These are phyloP conservation scores for Mylabris phalerata DNA, from an alignment of 1,140 invertebrate genomes.

Conservation along the genomic window DNA sequence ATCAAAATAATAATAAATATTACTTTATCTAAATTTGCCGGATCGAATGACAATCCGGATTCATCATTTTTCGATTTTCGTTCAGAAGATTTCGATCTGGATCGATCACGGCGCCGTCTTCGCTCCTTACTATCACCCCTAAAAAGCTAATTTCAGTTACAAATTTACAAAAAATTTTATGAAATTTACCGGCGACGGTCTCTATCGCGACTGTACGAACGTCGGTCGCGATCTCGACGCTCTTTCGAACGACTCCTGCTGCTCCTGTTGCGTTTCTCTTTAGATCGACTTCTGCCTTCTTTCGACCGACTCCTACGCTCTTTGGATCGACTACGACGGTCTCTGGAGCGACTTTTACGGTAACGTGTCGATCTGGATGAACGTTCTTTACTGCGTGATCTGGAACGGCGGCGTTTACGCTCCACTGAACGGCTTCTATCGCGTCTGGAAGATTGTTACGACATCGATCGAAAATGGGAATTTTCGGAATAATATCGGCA, in stretches of 20 bases:
- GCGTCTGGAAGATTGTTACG: slow-evolving; percentile 39
- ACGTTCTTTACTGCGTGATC: slow-evolving; percentile 53
- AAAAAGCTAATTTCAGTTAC: slow-evolving; percentile 25
- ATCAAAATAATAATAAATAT: slow-evolving; percentile 38
- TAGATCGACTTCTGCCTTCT: slow-evolving; percentile 42
- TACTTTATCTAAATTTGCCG: slow-evolving; percentile 63
- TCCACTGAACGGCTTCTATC: slow-evolving; percentile 51
- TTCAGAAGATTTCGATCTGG: slow-evolving; percentile 43
- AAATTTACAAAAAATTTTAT: neutral
- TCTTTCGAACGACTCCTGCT: slow-evolving; percentile 41
- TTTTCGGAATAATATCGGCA: slow-evolving; percentile 1
- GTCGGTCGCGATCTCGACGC: slow-evolving; percentile 35
- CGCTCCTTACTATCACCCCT: slow-evolving; percentile 47
- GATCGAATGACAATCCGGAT: slow-evolving; percentile 52
- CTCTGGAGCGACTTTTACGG: slow-evolving; percentile 40
- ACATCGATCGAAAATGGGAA: slow-evolving; percentile 19
- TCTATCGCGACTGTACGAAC: slow-evolving; percentile 39
- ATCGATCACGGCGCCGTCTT: slow-evolving; percentile 35
- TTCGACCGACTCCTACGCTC: slow-evolving; percentile 43
- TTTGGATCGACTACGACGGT: slow-evolving; percentile 36
- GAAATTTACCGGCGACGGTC: slow-evolving; percentile 43
- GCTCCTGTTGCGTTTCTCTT: slow-evolving; percentile 45
- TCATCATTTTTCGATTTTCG: slow-evolving; percentile 54
- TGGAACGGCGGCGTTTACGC: slow-evolving; percentile 54
- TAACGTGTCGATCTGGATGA: slow-evolving; percentile 44